phyloP scores from a whole-genome alignment of 2,888 invertebrate genomes.

The Drosophila siamana region DNA sequence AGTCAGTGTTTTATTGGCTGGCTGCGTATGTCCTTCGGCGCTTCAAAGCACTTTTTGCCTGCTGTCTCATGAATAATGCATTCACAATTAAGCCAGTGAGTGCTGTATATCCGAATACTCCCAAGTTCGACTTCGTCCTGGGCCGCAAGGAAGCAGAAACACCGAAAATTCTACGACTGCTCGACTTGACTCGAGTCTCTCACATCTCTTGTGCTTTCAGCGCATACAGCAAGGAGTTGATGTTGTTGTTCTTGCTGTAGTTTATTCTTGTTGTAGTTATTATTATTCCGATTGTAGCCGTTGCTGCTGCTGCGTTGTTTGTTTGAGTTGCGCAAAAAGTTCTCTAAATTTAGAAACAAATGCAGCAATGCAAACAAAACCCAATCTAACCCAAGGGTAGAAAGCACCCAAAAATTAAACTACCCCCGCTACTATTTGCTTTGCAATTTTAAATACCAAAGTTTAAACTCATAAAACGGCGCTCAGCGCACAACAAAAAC shows the following conservation, averaged over 20 bases:
- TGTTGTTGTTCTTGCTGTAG: conserved; percentile 14
- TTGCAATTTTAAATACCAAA: conserved; percentile 64
- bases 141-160: conserved; percentile 11
- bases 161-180: conserved; percentile 11
- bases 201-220: conserved; percentile 18
- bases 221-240: conserved; percentile 21
- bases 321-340: conserved; percentile 55
- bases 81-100: conserved; percentile 73
- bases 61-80: conserved; percentile 74
- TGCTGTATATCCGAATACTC: conserved; percentile 44
- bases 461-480: conserved; percentile 63
- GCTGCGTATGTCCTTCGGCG: conserved; percentile 46
- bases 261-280: conserved; percentile 49
- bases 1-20: conserved; percentile 73
- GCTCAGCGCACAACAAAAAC: conserved; percentile 25
- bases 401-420: conserved; percentile 39
- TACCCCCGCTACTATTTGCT: not conserved
- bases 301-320: conserved; percentile 31
- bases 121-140: not conserved
- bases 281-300: conserved; percentile 59
- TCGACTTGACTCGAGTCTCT: conserved; percentile 8
- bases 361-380: conserved; percentile 38
- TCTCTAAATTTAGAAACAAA: conserved; percentile 69
- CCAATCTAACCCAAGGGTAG: conserved; percentile 27
- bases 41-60: conserved; percentile 46